Percentiles rank a stretch among this genome's conserved stretches.
Conservation (phyloP, 1,140 invertebrate species). For the Homarus americanus region DNA sequence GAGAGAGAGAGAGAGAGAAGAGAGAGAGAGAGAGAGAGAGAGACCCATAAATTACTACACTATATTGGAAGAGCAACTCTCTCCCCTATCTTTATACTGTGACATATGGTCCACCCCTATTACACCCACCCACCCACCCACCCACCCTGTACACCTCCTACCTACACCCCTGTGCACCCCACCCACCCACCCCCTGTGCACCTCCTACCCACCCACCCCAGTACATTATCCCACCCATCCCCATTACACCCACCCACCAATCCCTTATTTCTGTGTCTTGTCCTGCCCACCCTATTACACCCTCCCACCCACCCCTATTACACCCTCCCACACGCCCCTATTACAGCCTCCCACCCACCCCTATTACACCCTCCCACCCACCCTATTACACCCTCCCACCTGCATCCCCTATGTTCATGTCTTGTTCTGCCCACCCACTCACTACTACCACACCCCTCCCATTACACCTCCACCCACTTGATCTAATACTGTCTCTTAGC, state of each 20-base stretch:
- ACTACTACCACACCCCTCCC: not conserved
- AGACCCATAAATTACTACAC: too few species aligned
- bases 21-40: too few species aligned
- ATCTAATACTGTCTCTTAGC: too few species aligned
- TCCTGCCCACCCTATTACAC: not conserved
- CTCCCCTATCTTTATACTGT: too few species aligned
- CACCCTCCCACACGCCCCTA: not conserved
- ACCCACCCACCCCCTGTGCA: not conserved
- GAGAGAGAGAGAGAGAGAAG: too few species aligned
- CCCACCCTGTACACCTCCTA: not conserved
- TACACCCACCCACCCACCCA: constrained; percentile 13
- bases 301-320: not conserved
- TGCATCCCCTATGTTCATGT: not conserved
- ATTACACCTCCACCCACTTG: too few species aligned
- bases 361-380: not conserved
- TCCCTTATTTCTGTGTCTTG: too few species aligned
- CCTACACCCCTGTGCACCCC: not conserved
- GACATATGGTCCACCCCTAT: too few species aligned
- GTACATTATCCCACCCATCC: not conserved
- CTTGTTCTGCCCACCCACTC: not conserved
- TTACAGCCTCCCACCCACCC: not conserved
- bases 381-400: not conserved
- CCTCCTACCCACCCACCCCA: not conserved
- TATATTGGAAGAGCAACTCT: too few species aligned
- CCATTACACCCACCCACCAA: too few species aligned